Conservation (phyloP, 2,888 invertebrate species). For the Luperina testacea region DNA sequence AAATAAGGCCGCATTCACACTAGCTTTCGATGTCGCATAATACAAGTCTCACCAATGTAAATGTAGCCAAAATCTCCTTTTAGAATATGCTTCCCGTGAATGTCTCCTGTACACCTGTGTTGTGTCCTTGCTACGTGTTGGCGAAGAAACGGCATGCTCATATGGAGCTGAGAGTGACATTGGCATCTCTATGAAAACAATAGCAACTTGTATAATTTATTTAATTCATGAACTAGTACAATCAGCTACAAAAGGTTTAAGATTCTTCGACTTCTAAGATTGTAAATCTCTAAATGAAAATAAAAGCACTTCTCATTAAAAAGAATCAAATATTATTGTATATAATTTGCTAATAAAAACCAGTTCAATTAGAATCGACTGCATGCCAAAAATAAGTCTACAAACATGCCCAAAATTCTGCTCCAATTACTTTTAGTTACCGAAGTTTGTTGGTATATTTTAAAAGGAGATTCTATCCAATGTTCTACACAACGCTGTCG, state of each 20-base stretch:
- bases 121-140: slow-evolving; percentile 77
- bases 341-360: slow-evolving; percentile 7
- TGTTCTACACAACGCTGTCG: slow-evolving; percentile 71
- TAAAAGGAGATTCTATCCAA: slow-evolving; percentile 80
- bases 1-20: slow-evolving; percentile 87
- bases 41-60: slow-evolving; percentile 84
- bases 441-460: slow-evolving; percentile 72
- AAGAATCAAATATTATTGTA: neutral
- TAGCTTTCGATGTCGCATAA: slow-evolving; percentile 84
- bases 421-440: slow-evolving; percentile 3
- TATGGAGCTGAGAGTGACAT: neutral
- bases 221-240: slow-evolving; percentile 24
- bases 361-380: neutral
- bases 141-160: slow-evolving; percentile 24
- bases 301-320: slow-evolving; percentile 4
- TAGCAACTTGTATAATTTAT: slow-evolving; percentile 15
- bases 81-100: slow-evolving; percentile 78
- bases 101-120: slow-evolving; percentile 68
- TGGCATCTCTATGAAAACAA: slow-evolving; percentile 17
- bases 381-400: neutral
- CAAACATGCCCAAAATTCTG: slow-evolving; percentile 29
- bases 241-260: slow-evolving; percentile 21
- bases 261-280: neutral
- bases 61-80: slow-evolving; percentile 84
- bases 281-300: slow-evolving; percentile 24